These are phyloP conservation scores for Atherinomorus stipes DNA, from an alignment of 2,113 vertebrate genomes.

Conservation along the genomic window DNA sequence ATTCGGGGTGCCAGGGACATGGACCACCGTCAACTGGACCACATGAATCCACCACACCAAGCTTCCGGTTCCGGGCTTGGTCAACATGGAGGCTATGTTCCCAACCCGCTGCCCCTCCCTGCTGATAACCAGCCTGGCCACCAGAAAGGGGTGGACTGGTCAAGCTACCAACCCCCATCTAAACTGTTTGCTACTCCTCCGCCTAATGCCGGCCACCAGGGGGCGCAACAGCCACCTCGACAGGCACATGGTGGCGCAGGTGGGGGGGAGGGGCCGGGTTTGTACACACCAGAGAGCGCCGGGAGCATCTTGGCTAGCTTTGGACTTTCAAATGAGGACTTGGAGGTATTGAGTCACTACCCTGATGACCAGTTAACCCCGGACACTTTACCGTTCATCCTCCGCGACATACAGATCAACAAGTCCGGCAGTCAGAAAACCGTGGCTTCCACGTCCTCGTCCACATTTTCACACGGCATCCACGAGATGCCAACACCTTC, in stretches of 20 bases:
- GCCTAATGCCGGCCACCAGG: slow-evolving; percentile 41
- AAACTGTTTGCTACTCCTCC: slow-evolving; percentile 66
- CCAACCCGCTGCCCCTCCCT: slow-evolving; percentile 28
- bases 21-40: slow-evolving; percentile 85
- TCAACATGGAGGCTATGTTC: slow-evolving; percentile 61
- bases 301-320: slow-evolving; percentile 94
- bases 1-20: slow-evolving; percentile 71
- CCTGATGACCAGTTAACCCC: slow-evolving; percentile 94
- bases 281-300: slow-evolving; percentile 91
- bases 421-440: slow-evolving; percentile 82
- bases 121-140: slow-evolving; percentile 58
- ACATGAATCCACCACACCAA: slow-evolving; percentile 47
- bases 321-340: slow-evolving; percentile 92
- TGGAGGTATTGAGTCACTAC: slow-evolving; percentile 93
- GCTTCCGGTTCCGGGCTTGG: slow-evolving; percentile 44
- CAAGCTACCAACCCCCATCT: slow-evolving; percentile 65
- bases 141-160: slow-evolving; percentile 72
- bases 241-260: slow-evolving; percentile 46
- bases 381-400: slow-evolving; percentile 92
- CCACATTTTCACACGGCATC: slow-evolving; percentile 48
- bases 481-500: slow-evolving; percentile 50
- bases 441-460: slow-evolving; percentile 18
- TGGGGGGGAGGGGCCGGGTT: slow-evolving; percentile 56
- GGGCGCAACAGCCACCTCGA: slow-evolving; percentile 48
- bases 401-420: slow-evolving; percentile 89